Evolutionary conservation across 2,113 vertebrate genomes (phyloP).

Genomic region (Pseudonaja textilis): DNA sequence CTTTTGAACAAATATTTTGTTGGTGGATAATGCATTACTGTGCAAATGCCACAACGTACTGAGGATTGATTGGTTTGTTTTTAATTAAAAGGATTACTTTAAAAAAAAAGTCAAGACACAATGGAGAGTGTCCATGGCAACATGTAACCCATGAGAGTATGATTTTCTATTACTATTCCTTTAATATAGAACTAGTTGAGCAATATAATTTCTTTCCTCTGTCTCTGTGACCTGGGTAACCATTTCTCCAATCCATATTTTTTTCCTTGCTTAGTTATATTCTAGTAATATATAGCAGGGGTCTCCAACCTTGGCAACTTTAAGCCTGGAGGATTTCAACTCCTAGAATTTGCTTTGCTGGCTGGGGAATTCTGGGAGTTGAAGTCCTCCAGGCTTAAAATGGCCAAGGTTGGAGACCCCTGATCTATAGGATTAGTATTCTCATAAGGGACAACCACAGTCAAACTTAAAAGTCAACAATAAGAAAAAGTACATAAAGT

Average conservation of each 20-base stretch:
- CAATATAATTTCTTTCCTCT: background rate
- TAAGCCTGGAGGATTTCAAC: too few species aligned
- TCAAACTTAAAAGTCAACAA: background rate
- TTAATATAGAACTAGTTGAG: background rate
- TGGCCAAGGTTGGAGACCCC: too few species aligned
- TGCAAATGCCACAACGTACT: background rate
- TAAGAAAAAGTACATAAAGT: background rate
- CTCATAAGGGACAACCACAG: background rate
- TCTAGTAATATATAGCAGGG: background rate
- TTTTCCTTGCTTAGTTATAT: background rate
- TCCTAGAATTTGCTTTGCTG: too few species aligned
- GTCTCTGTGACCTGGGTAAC: background rate
- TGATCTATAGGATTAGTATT: background rate
- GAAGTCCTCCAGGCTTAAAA: too few species aligned
- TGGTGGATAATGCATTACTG: background rate
- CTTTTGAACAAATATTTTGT: background rate
- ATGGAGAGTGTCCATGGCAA: background rate
- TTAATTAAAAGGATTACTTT: background rate
- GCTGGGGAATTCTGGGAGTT: too few species aligned
- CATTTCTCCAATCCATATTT: background rate
- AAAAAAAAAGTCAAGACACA: background rate
- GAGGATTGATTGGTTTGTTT: background rate
- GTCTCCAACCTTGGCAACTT: too few species aligned
- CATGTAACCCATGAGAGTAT: background rate
- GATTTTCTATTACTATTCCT: background rate